phyloP scores from a whole-genome alignment of 2,888 invertebrate species.

The Catocala sponsa region DNA sequence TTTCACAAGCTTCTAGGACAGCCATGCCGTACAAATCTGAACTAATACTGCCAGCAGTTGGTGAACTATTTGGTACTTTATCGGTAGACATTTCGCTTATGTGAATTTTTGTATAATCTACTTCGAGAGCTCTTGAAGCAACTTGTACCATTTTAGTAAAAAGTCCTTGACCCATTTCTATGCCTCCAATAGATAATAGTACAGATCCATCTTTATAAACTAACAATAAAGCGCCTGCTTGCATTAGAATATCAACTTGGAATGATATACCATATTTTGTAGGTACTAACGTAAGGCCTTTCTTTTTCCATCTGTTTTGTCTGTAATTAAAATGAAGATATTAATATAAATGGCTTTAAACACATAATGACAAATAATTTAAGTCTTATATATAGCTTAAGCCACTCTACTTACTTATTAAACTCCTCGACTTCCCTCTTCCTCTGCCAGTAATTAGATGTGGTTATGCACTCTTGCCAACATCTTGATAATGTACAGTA shows the following conservation, averaged over 20 bases:
- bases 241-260: slow-evolving; percentile 90
- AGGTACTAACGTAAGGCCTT: slow-evolving; percentile 92
- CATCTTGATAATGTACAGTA: slow-evolving; percentile 92
- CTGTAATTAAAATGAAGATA: slow-evolving; percentile 71
- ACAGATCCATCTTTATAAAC: slow-evolving; percentile 94
- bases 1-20: slow-evolving; percentile 91
- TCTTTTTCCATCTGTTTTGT: slow-evolving; percentile 92
- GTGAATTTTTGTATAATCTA: slow-evolving; percentile 90
- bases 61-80: slow-evolving; percentile 94
- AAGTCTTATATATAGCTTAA: too few relatives aligned
- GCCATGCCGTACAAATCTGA: slow-evolving; percentile 96
- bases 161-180: slow-evolving; percentile 97
- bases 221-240: slow-evolving; percentile 93
- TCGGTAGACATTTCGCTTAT: slow-evolving; percentile 93
- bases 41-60: slow-evolving; percentile 93
- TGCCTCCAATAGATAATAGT: slow-evolving; percentile 93
- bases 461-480: slow-evolving; percentile 92
- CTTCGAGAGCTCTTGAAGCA: slow-evolving; percentile 90
- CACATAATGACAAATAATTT: too few relatives aligned
- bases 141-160: slow-evolving; percentile 97
- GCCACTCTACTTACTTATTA: slow-evolving; percentile 87
- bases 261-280: slow-evolving; percentile 94
- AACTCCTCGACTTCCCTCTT: slow-evolving; percentile 89
- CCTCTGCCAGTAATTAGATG: slow-evolving; percentile 89
- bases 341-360: background rate